Conservation (phyloP, 2,113 vertebrate genomes). For the Climacteris rufus region DNA sequence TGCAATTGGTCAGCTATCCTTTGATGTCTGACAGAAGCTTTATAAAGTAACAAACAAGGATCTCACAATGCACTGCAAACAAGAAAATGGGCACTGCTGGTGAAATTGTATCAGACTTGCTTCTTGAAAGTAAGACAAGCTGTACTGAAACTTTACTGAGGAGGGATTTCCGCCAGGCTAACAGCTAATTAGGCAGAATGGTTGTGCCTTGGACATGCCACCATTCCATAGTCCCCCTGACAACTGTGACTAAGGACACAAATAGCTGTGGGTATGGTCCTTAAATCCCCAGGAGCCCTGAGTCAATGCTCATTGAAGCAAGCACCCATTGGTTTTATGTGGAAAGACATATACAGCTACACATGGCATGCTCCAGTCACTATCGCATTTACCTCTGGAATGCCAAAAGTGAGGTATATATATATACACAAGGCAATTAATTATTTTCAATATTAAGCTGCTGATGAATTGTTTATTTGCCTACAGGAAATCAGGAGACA, state of each 20-base stretch:
- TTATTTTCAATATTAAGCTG: neutral
- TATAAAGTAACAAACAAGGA: neutral
- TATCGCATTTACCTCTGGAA: neutral
- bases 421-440: neutral
- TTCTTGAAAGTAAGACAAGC: neutral
- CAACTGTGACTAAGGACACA: neutral
- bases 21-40: neutral
- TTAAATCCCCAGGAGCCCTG: neutral
- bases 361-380: neutral
- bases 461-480: neutral
- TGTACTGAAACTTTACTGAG: neutral
- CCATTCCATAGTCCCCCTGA: neutral
- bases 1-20: neutral
- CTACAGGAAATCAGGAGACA: neutral
- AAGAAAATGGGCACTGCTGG: neutral
- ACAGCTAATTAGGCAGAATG: neutral
- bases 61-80: neutral
- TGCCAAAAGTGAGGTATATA: neutral
- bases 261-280: neutral
- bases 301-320: neutral
- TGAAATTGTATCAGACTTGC: neutral
- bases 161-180: neutral
- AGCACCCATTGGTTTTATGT: neutral
- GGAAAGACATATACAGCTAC: neutral
- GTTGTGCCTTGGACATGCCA: neutral